phyloP scores from a whole-genome alignment of 2,113 vertebrate species.

The Neoarius graeffei region DNA sequence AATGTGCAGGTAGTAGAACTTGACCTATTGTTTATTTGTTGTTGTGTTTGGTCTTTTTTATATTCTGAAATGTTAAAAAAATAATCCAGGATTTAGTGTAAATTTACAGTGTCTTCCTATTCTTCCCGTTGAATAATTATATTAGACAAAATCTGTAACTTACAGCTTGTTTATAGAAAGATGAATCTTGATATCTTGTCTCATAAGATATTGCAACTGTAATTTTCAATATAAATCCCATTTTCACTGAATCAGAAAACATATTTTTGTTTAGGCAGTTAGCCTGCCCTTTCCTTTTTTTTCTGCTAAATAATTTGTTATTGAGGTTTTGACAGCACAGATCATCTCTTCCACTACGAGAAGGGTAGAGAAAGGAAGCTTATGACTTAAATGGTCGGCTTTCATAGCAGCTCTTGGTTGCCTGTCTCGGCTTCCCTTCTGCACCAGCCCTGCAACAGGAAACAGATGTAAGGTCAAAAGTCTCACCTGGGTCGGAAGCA shows the following conservation, averaged over 20 bases:
- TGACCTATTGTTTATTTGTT: not conserved
- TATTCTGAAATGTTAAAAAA: not conserved
- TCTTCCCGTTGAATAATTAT: not conserved
- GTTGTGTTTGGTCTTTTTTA: not conserved
- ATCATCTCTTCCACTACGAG: not conserved
- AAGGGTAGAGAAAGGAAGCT: conserved; percentile 12
- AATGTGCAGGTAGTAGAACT: not conserved
- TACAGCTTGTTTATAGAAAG: not conserved
- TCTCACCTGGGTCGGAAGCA: conserved; percentile 79
- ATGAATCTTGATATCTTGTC: not conserved
- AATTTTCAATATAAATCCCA: not conserved
- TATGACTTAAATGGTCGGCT: conserved; percentile 37
- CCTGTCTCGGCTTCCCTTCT: conserved; percentile 3
- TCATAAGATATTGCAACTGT: not conserved
- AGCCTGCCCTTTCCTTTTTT: not conserved
- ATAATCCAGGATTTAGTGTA: not conserved
- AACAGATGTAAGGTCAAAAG: conserved; percentile 81
- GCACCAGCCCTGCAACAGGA: conserved; percentile 63
- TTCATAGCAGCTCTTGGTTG: conserved; percentile 15
- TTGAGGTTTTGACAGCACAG: conserved; percentile 9
- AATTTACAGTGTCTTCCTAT: not conserved
- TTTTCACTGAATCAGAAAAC: not conserved
- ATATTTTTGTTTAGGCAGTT: not conserved
- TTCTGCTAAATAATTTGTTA: conserved; percentile 10
- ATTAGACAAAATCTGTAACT: not conserved